Percentiles rank a stretch among this genome's conserved stretches.
Conservation (phyloP, 2,113 vertebrate species). For the Corythoichthys haematopterus region DNA sequence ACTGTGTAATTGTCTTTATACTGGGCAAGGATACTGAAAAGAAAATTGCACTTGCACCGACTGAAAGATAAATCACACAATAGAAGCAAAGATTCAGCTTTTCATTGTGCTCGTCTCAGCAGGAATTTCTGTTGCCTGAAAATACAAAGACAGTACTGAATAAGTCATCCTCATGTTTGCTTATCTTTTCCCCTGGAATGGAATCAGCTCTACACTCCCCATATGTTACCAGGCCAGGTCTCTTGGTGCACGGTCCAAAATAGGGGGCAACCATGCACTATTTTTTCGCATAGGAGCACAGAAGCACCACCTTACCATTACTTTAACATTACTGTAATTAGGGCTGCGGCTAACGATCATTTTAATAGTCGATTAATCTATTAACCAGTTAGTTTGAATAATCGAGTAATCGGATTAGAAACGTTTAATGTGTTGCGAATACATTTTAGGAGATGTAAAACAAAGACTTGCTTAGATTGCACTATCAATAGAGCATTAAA, state of each 20-base stretch:
- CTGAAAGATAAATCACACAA: conserved; percentile 37
- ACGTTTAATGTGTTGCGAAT: too few relatives aligned
- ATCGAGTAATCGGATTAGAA: too few relatives aligned
- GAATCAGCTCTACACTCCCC: conserved; percentile 38
- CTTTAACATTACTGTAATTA: not conserved
- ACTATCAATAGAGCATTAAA: too few relatives aligned
- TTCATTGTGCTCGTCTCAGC: conserved; percentile 15
- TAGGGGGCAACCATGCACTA: not conserved
- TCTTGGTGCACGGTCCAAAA: conserved; percentile 36
- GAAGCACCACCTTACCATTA: not conserved
- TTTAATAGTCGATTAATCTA: too few relatives aligned
- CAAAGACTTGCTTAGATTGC: too few relatives aligned
- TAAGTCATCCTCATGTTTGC: conserved; percentile 22
- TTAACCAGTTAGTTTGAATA: too few relatives aligned
- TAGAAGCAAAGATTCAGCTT: conserved; percentile 34
- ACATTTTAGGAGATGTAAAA: too few relatives aligned
- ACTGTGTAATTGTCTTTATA: conserved; percentile 17
- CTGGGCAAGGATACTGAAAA: conserved; percentile 24
- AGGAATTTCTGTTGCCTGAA: conserved; percentile 1
- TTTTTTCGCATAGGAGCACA: conserved; percentile 1
- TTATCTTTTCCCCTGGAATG: conserved; percentile 10
- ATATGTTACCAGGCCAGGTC: conserved; percentile 48
- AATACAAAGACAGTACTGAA: conserved; percentile 22
- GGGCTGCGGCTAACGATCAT: too few relatives aligned
- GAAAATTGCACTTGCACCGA: conserved; percentile 26